Percentiles rank a stretch among this genome's conserved stretches.
Evolutionary conservation across 2,113 vertebrate genomes (phyloP).

Genomic region (Capreolus pygargus): DNA sequence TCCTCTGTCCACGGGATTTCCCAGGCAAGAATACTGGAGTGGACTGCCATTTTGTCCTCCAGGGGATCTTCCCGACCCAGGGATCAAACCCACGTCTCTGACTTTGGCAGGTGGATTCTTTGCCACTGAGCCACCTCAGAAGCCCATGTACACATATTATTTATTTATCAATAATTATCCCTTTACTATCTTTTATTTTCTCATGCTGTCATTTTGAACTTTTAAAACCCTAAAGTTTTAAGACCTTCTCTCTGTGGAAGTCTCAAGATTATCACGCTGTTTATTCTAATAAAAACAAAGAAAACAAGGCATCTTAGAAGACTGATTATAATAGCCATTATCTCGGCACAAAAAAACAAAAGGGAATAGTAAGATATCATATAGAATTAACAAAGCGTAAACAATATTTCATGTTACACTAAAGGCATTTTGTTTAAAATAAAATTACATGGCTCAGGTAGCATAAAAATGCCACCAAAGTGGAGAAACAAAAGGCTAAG

Average conservation of each 20-base stretch:
- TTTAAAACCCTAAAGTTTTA: not conserved
- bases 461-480: not conserved
- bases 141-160: not conserved
- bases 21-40: not conserved
- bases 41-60: not conserved
- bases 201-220: not conserved
- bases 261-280: not conserved
- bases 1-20: not conserved
- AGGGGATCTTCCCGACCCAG: not conserved
- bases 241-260: not conserved
- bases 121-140: not conserved
- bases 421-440: not conserved
- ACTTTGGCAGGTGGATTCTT: not conserved
- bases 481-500: not conserved
- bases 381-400: not conserved
- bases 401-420: not conserved
- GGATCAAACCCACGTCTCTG: not conserved
- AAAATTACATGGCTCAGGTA: constrained; percentile 8
- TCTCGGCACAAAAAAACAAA: not conserved
- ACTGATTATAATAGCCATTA: not conserved
- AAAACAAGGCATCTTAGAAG: not conserved
- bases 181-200: not conserved
- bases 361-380: not conserved
- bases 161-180: not conserved
- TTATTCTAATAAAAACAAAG: not conserved